Conservation (phyloP, 2,113 vertebrate species). For the Bambusicola thoracicus region DNA sequence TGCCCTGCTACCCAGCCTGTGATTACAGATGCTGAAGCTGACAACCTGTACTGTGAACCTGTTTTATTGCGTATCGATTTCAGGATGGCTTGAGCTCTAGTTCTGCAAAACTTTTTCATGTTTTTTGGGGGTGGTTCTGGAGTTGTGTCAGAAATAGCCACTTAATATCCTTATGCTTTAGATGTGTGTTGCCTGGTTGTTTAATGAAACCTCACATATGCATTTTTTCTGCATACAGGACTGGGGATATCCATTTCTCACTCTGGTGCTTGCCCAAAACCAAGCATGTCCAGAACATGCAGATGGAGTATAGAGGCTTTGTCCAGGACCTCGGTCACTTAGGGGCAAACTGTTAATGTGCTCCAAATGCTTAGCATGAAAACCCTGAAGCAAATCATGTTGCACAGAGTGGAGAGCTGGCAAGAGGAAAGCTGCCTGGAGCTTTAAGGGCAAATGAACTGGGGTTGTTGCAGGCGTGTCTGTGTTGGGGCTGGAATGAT, state of each 20-base stretch:
- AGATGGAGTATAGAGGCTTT: conserved; percentile 9
- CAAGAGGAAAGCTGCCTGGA: neutral
- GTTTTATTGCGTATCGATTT: neutral
- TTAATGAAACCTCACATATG: neutral
- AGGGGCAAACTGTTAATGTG: neutral
- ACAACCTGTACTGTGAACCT: neutral
- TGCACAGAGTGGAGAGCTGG: neutral
- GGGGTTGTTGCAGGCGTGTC: neutral
- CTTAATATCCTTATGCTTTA: neutral
- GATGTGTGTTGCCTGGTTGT: neutral
- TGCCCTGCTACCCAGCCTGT: neutral
- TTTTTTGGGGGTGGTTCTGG: neutral
- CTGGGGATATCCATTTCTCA: neutral
- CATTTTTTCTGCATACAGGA: neutral
- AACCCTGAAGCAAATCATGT: conserved; percentile 10
- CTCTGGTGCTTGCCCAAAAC: neutral
- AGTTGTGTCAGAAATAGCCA: neutral
- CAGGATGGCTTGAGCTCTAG: neutral
- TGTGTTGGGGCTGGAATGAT: neutral
- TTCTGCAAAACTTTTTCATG: neutral
- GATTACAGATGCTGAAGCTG: neutral
- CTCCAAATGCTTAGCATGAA: neutral
- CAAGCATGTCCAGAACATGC: neutral
- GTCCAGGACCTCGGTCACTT: neutral
- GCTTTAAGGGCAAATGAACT: neutral